These are phyloP conservation scores for Baccha elongata DNA, from an alignment of 2,888 invertebrate genomes.

Conservation along the genomic window DNA sequence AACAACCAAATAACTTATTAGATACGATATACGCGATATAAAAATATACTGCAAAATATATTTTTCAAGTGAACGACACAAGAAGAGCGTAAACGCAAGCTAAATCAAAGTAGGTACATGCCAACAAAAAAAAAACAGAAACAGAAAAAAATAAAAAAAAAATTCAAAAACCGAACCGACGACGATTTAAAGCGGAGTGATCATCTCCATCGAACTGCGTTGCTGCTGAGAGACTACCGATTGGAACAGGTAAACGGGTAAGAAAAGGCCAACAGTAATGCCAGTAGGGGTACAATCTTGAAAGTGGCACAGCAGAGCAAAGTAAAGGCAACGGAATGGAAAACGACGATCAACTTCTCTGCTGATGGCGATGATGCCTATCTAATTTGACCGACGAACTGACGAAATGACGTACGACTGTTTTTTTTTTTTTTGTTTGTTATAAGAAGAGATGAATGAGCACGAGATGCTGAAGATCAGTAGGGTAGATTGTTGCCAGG, in stretches of 20 bases:
- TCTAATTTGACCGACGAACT: not conserved
- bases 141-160: conserved; percentile 29
- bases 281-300: conserved; percentile 40
- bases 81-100: conserved; percentile 30
- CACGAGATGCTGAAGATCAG: conserved; percentile 12
- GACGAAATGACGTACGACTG: conserved; percentile 4
- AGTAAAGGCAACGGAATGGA: conserved; percentile 26
- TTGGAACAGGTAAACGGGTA: conserved; percentile 57
- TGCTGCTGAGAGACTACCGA: conserved; percentile 46
- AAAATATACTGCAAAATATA: conserved; percentile 48
- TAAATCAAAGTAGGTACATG: conserved; percentile 38
- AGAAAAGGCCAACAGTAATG: conserved; percentile 67
- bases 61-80: conserved; percentile 19
- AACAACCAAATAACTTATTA: conserved; percentile 40
- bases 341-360: conserved; percentile 16
- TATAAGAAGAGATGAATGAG: conserved; percentile 20
- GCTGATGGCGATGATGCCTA: conserved; percentile 6
- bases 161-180: conserved; percentile 35
- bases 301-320: conserved; percentile 34
- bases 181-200: conserved; percentile 56
- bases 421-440: not conserved
- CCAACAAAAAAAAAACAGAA: conserved; percentile 41
- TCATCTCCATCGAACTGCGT: conserved; percentile 60
- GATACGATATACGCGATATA: conserved; percentile 36
- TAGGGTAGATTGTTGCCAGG: conserved; percentile 31